phyloP scores from a whole-genome alignment of 2,113 vertebrate species.

The Prionailurus bengalensis region DNA sequence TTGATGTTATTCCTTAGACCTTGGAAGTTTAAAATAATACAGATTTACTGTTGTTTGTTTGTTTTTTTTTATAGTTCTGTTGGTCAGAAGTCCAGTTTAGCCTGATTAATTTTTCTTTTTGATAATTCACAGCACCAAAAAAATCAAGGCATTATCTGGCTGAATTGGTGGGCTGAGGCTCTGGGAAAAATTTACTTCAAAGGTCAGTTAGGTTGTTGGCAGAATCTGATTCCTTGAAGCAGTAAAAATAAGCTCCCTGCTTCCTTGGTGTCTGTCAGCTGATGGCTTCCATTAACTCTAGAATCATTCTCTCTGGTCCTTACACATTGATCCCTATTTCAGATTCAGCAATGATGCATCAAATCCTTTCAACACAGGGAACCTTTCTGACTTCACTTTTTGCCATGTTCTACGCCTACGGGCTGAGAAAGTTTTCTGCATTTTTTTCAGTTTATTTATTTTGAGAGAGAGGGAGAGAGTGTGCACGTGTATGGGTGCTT shows the following conservation, averaged over 20 bases:
- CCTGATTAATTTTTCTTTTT: neutral
- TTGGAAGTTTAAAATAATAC: neutral
- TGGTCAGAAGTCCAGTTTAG: neutral
- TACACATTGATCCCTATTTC: neutral
- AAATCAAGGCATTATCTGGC: neutral
- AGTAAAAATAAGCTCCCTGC: neutral
- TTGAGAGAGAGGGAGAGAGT: too few species aligned
- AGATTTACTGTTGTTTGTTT: neutral
- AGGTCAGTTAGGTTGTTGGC: neutral
- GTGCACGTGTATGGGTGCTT: too few species aligned
- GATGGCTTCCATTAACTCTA: neutral
- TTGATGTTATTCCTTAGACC: neutral
- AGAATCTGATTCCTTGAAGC: neutral
- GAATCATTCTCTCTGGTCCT: neutral
- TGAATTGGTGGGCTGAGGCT: fast-evolving
- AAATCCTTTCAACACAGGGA: neutral
- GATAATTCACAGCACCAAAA: neutral
- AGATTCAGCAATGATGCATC: neutral
- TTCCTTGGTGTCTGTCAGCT: neutral
- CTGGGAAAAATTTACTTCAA: neutral
- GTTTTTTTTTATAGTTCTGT: neutral
- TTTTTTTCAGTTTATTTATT: neutral
- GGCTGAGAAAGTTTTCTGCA: neutral
- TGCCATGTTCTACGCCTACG: fast-evolving
- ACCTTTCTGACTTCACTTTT: neutral